phyloP scores from a whole-genome alignment of 2,797 vertebrate species.

The Novumbra hubbsi region DNA sequence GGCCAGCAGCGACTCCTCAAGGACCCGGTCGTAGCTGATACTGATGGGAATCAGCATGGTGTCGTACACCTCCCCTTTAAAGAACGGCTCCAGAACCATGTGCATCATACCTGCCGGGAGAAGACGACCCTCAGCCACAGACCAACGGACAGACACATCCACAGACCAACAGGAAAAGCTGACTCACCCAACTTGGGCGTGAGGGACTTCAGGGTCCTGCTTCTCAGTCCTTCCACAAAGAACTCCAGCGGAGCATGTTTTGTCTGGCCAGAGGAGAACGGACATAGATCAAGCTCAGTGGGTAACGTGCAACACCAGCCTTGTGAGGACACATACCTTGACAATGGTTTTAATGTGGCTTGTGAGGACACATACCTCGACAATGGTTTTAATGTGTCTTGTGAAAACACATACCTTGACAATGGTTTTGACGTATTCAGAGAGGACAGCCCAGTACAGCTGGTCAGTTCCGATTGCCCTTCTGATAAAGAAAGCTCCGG shows the following conservation, averaged over 20 bases:
- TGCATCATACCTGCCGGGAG: slow-evolving; percentile 88
- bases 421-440: slow-evolving; percentile 91
- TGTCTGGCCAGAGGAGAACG: slow-evolving; percentile 67
- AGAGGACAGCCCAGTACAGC: slow-evolving; percentile 95
- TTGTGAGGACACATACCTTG: slow-evolving; percentile 69
- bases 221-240: slow-evolving; percentile 93
- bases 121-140: neutral
- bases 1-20: slow-evolving; percentile 92
- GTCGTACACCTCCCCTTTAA: slow-evolving; percentile 94
- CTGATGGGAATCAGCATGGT: slow-evolving; percentile 90
- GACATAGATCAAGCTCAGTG: neutral
- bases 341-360: slow-evolving; percentile 78
- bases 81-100: slow-evolving; percentile 93
- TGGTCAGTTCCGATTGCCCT: slow-evolving; percentile 89
- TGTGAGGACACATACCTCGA: slow-evolving; percentile 75
- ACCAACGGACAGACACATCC: slow-evolving; percentile 6
- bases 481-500: slow-evolving; percentile 94
- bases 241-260: slow-evolving; percentile 94
- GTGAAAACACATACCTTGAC: slow-evolving; percentile 76
- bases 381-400: slow-evolving; percentile 79
- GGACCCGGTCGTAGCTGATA: slow-evolving; percentile 92
- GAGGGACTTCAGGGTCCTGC: slow-evolving; percentile 90
- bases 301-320: too few species aligned
- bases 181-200: slow-evolving; percentile 88
- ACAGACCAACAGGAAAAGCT: too few species aligned